phyloP scores from a whole-genome alignment of 2,888 invertebrate species.

The Steromphala cineraria region DNA sequence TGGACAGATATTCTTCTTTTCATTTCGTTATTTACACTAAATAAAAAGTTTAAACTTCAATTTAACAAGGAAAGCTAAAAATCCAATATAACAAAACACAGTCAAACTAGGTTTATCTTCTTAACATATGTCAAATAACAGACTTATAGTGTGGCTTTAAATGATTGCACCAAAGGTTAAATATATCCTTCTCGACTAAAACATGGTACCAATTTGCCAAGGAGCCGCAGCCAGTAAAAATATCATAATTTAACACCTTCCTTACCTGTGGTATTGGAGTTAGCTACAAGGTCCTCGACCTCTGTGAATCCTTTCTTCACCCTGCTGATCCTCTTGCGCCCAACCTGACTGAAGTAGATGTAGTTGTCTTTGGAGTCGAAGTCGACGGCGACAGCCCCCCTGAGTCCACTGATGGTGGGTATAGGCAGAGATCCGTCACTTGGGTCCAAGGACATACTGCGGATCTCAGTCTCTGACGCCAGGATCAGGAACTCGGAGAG shows the following conservation, averaged over 20 bases:
- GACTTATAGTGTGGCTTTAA: too few species aligned
- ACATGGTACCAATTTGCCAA: too few species aligned
- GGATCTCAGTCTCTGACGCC: slow-evolving; percentile 94
- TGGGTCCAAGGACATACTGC: slow-evolving; percentile 92
- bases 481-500: slow-evolving; percentile 94
- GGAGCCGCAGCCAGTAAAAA: too few species aligned
- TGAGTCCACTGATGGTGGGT: slow-evolving; percentile 79
- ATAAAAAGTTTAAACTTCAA: too few species aligned
- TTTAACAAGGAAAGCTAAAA: too few species aligned
- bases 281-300: slow-evolving; percentile 50
- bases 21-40: too few species aligned
- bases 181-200: too few species aligned
- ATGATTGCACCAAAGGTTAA: too few species aligned
- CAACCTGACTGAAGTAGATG: slow-evolving; percentile 82
- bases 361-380: slow-evolving; percentile 93
- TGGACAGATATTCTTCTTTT: too few species aligned
- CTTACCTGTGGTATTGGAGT: slow-evolving; percentile 49
- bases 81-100: too few species aligned
- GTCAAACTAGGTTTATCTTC: too few species aligned
- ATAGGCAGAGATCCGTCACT: slow-evolving; percentile 83
- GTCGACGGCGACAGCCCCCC: slow-evolving; percentile 92
- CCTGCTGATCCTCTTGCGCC: slow-evolving; percentile 54
- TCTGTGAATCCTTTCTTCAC: slow-evolving; percentile 48
- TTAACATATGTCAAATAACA: too few species aligned
- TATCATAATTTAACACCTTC: not conserved